Evolutionary conservation across 1,140 invertebrate species (phyloP).

Genomic region (Ditylenchus dipsaci): DNA sequence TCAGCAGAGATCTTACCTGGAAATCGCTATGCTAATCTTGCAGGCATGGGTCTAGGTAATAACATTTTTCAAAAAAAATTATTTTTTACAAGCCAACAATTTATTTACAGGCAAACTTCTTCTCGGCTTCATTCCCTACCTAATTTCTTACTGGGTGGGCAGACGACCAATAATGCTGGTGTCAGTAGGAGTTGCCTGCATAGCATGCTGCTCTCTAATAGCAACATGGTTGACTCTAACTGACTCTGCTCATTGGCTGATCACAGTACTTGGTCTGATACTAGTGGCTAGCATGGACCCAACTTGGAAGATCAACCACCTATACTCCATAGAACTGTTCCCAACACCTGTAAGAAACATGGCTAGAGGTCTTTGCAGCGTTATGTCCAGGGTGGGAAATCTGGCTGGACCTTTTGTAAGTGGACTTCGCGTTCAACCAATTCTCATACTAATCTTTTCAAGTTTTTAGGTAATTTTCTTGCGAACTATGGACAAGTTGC

Average conservation of each 20-base stretch:
- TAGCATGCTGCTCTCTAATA: slow-evolving; percentile 33
- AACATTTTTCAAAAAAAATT: too few species aligned
- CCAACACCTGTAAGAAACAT: slow-evolving; percentile 44
- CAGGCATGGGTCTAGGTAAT: slow-evolving; percentile 36
- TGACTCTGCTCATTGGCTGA: slow-evolving; percentile 16
- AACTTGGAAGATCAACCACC: slow-evolving; percentile 45
- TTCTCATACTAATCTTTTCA: background rate
- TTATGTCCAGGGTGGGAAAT: background rate
- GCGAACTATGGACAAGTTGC: background rate
- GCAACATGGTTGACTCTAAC: background rate
- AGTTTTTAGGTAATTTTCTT: slow-evolving; percentile 7
- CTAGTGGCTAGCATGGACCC: slow-evolving; percentile 44
- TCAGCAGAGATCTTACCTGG: slow-evolving; percentile 48
- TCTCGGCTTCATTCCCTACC: slow-evolving; percentile 36
- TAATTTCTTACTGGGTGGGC: slow-evolving; percentile 33
- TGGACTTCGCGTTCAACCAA: too few species aligned
- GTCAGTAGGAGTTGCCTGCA: slow-evolving; percentile 27
- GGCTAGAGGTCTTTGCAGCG: slow-evolving; percentile 23
- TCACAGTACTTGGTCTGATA: slow-evolving; percentile 31
- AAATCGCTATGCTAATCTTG: slow-evolving; percentile 48
- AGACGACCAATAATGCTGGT: slow-evolving; percentile 26
- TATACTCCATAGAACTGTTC: slow-evolving; percentile 47
- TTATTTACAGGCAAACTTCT: slow-evolving; percentile 30
- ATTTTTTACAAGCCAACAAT: too few species aligned
- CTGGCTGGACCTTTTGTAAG: slow-evolving; percentile 9